Evolutionary conservation across 2,888 invertebrate species (phyloP).

Genomic region (Didymodactylos carnosus): DNA sequence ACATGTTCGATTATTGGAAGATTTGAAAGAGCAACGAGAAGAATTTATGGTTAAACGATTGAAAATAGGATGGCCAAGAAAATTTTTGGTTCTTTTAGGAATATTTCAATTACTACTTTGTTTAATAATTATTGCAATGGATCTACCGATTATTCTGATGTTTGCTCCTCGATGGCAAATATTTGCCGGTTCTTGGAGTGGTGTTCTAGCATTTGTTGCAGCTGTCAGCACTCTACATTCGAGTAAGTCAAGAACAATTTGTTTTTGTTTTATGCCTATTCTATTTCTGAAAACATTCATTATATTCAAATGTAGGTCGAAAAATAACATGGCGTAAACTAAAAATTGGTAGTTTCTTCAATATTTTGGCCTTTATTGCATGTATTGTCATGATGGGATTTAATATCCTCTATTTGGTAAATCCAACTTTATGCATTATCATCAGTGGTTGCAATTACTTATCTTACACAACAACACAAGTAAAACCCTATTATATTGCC

Average conservation of each 20-base stretch:
- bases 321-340: neutral
- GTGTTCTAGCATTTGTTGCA: neutral
- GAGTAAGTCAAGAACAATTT: neutral
- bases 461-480: neutral
- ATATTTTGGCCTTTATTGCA: neutral
- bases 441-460: neutral
- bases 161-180: neutral
- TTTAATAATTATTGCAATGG: neutral
- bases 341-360: neutral
- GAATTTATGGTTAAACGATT: neutral
- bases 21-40: neutral
- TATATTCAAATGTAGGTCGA: neutral
- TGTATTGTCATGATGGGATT: neutral
- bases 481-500: neutral
- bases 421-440: neutral
- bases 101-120: neutral
- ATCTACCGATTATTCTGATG: neutral
- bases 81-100: neutral
- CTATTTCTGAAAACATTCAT: no score
- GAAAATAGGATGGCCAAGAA: neutral
- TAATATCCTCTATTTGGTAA: neutral
- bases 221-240: neutral
- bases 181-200: neutral
- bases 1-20: neutral
- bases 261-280: no score